Evolutionary conservation across 2,113 vertebrate species (phyloP), one percentile per base, ranked within the genome.

Genomic region (Calidris pygmaea): DNA sequence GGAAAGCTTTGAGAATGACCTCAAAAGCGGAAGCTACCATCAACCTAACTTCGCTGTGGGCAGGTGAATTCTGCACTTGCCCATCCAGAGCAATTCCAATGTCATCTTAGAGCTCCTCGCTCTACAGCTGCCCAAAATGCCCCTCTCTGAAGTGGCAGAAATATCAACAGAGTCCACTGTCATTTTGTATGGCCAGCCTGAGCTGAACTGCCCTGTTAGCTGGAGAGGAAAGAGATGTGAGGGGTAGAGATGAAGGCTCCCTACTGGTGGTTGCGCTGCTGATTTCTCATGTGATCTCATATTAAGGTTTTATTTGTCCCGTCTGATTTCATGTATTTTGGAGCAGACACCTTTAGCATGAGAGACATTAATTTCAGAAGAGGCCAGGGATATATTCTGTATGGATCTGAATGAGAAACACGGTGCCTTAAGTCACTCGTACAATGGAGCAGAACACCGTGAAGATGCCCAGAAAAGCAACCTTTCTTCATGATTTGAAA

Each of bases 391-490:
- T 14, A 34, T 53, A 79, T 35, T 75, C 32, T 70, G 15, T 18
- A 56, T 18, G 5, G 52, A 62, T 52, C 27, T 30, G 50, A 70
- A 47, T 10, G 27, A 87, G 62, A 73, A 76, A 11, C 13, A 7
- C 0, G 0, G 5, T 45, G 12, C 13, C 26, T 81, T 12, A 56
- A 60, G 27, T 43, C 50, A 60, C 41, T 14, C 2, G 0, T 8
- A 50, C 12, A 70, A 32, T 4, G 12, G 5, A 45, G 24, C 14
- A 62, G 32, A 59, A 50, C 50, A 74, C 7, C 15, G 70, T 9
- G 48, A 45, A 77, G 26, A 58, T 4, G 8, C 6, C 23, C 24
- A 26, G 35, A 65, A 71, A 71, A 53, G 16, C 29, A 35, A 52
- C 26, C 3, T 22, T 71, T 41, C 30, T 59, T 68, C 22, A 62